Base-by-base conservation (phyloP, 23 tunicate species). In the Oikopleura dioica region DNA sequence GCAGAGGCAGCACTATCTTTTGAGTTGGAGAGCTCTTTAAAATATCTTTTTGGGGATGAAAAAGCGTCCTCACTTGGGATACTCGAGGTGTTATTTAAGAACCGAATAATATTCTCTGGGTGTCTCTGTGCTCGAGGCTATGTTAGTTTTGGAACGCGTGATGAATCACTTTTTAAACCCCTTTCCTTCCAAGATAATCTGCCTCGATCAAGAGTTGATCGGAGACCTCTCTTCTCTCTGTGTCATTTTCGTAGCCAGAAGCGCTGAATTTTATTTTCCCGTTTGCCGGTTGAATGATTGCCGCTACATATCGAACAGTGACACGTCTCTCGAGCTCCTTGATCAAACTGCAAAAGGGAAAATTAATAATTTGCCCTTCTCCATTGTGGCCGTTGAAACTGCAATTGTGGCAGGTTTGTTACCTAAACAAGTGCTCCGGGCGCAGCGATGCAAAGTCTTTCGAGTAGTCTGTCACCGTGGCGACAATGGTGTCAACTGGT, bases 381-480 rank as follows among this genome's bases (percentile, higher is more conserved):
- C n/a, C n/a, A n/a, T n/a, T n/a, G n/a, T n/a, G n/a, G n/a, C n/a
- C n/a, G n/a, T n/a, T n/a, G n/a, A n/a, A n/a, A n/a, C n/a, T n/a
- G n/a, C n/a, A n/a, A n/a, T n/a, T n/a, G n/a, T n/a, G n/a, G n/a
- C n/a, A n/a, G n/a, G n/a, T n/a, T n/a, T n/a, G n/a, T n/a, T n/a
- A n/a, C n/a, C n/a, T 16, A 44, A 44, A 44, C 16, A 91, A 80
- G 76, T 84, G 85, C 26, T 76, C 44, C 0, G 92, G 97, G n/a
- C 81, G 38, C 69, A 91, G 63, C 36, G 82, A 87, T 29, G 82
- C 87, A 76, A 76, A 91, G 68, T 91, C 97, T 4, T 59, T 78
- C 80, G 82, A 85, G 77, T 91, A 91, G 76, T 91, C 97, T 51
- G 85, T 92, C 1, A 91, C 51, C 9, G 97, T 91, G 78, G 82